Evolutionary conservation across 1,140 invertebrate species (phyloP).

Genomic region (Cherax destructor): DNA sequence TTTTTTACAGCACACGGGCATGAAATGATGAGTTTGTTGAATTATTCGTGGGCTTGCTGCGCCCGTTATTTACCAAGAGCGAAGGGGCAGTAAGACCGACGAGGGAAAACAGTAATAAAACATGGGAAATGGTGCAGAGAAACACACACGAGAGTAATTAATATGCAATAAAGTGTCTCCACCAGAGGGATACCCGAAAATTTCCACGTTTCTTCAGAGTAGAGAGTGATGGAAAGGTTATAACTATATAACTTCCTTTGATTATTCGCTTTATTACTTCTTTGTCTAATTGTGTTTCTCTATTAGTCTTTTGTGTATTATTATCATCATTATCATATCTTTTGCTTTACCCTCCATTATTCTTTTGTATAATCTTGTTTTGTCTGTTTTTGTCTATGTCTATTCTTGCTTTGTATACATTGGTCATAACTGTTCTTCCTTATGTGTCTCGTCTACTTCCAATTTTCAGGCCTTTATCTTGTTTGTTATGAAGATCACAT

Average conservation of each 20-base stretch:
- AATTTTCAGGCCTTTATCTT: too few relatives aligned
- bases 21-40: constrained; percentile 21
- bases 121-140: background rate
- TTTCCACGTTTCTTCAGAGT: background rate
- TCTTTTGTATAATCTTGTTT: too few relatives aligned
- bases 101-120: background rate
- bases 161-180: background rate
- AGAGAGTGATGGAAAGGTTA: background rate
- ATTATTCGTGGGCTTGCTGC: background rate
- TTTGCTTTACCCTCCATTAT: too few relatives aligned
- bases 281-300: too few relatives aligned
- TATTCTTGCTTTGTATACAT: too few relatives aligned
- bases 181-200: background rate
- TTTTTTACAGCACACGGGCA: background rate
- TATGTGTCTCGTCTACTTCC: background rate
- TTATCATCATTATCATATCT: too few relatives aligned
- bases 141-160: background rate
- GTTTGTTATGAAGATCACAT: too few relatives aligned
- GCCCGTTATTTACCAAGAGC: background rate
- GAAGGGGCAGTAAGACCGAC: background rate
- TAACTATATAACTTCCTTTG: background rate
- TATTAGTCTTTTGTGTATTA: too few relatives aligned
- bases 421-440: background rate
- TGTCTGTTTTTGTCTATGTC: too few relatives aligned
- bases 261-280: too few relatives aligned